phyloP scores from a whole-genome alignment of 2,888 invertebrate genomes.

The Trachelus tabidus region DNA sequence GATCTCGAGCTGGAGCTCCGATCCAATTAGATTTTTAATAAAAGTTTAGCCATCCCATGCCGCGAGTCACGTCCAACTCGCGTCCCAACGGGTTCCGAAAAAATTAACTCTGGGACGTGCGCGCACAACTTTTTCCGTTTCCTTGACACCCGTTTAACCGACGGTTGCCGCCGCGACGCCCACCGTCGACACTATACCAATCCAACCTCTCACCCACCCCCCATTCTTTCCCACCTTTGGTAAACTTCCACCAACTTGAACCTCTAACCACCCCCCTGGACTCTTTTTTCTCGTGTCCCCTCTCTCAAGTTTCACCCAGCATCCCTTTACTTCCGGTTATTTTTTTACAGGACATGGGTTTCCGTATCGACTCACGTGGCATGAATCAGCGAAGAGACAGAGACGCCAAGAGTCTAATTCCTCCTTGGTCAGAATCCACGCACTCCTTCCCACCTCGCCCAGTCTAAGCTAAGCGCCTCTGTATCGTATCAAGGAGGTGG shows the following conservation, averaged over 20 bases:
- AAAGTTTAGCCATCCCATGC: conserved; percentile 53
- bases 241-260: too few species aligned
- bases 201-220: not conserved
- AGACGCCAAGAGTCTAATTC: too few species aligned
- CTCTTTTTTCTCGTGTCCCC: too few species aligned
- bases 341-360: too few species aligned
- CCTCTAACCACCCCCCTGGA: too few species aligned
- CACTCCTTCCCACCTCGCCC: too few species aligned
- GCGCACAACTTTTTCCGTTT: conserved; percentile 11
- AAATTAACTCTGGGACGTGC: conserved; percentile 36
- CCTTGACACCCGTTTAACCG: conserved; percentile 1
- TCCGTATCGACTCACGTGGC: too few species aligned
- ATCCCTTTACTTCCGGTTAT: not conserved
- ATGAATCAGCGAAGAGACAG: too few species aligned
- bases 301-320: not conserved
- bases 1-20: conserved; percentile 35
- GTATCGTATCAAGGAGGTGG: conserved; percentile 29
- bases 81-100: conserved; percentile 41
- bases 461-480: too few species aligned
- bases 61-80: conserved; percentile 43
- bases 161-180: not conserved
- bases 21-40: conserved; percentile 59
- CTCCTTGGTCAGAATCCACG: too few species aligned
- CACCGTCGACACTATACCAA: not conserved
- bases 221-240: not conserved